Evolutionary conservation across 1,140 invertebrate genomes (phyloP).

Genomic region (Dendroctonus ponderosae): DNA sequence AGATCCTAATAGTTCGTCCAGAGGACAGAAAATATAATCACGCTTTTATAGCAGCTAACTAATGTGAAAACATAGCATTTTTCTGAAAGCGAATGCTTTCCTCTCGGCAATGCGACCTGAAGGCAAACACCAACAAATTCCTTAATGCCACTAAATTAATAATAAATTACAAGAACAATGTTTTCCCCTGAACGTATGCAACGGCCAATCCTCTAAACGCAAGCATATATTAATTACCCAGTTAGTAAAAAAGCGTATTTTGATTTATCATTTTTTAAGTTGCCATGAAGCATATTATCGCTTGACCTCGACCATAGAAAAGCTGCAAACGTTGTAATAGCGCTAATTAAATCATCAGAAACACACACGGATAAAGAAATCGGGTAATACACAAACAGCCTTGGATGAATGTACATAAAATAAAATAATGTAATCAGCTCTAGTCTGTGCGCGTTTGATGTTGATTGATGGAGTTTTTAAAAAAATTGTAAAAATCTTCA

Average conservation of each 20-base stretch:
- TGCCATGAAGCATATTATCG: slow-evolving; percentile 9
- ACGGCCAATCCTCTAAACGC: slow-evolving; percentile 1
- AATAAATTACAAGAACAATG: not conserved
- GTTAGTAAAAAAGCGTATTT: slow-evolving; percentile 9
- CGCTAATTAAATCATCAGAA: slow-evolving; percentile 20
- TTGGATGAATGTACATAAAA: slow-evolving; percentile 7
- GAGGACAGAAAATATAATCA: too few species aligned
- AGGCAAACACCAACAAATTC: too few species aligned
- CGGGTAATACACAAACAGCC: slow-evolving; percentile 3
- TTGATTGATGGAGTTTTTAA: too few species aligned
- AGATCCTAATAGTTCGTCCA: too few species aligned
- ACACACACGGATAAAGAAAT: slow-evolving; percentile 13
- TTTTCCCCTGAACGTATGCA: not conserved
- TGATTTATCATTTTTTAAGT: slow-evolving; percentile 21
- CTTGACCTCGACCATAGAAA: slow-evolving; percentile 9
- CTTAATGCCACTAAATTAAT: too few species aligned
- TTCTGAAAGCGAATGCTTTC: too few species aligned
- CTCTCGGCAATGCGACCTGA: too few species aligned
- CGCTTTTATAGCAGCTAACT: too few species aligned
- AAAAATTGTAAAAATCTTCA: too few species aligned
- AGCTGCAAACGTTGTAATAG: not conserved
- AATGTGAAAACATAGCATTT: too few species aligned
- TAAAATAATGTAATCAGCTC: too few species aligned
- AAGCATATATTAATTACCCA: slow-evolving; percentile 13
- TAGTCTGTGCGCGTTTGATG: too few species aligned